These are phyloP conservation scores for Dynastes grantii DNA, from an alignment of 2,888 invertebrate species.

Conservation along the genomic window DNA sequence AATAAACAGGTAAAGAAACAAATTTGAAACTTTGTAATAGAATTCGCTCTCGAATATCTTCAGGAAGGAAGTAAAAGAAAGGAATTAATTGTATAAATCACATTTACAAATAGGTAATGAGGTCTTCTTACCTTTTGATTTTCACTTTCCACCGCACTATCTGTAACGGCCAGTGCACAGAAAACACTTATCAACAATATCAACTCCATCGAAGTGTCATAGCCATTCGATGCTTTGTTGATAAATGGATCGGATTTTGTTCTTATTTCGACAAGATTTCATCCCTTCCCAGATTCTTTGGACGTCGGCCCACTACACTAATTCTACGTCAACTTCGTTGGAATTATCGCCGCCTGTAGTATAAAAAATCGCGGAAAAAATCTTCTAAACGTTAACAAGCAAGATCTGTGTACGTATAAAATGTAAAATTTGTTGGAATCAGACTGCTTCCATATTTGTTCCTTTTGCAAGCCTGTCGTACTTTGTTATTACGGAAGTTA, in stretches of 20 bases:
- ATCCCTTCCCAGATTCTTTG: slow-evolving; percentile 44
- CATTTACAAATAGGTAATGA: background rate
- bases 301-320: background rate
- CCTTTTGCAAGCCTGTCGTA: no score
- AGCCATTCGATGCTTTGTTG: slow-evolving; percentile 63
- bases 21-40: background rate
- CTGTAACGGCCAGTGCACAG: slow-evolving; percentile 47
- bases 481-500: no score
- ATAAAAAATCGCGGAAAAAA: no score
- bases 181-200: slow-evolving; percentile 56
- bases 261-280: slow-evolving; percentile 57
- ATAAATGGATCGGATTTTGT: slow-evolving; percentile 64
- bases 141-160: slow-evolving; percentile 10
- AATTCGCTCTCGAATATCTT: background rate
- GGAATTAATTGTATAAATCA: no score
- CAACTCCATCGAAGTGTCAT: slow-evolving; percentile 62
- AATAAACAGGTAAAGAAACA: background rate
- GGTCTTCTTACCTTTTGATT: slow-evolving; percentile 5
- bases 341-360: no score
- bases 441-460: no score
- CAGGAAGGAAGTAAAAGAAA: background rate
- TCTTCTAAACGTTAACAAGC: no score
- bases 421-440: no score
- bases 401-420: no score
- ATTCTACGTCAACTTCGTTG: no score